Evolutionary conservation across 2,888 invertebrate species (phyloP).

Genomic region (Dorcus hopei): DNA sequence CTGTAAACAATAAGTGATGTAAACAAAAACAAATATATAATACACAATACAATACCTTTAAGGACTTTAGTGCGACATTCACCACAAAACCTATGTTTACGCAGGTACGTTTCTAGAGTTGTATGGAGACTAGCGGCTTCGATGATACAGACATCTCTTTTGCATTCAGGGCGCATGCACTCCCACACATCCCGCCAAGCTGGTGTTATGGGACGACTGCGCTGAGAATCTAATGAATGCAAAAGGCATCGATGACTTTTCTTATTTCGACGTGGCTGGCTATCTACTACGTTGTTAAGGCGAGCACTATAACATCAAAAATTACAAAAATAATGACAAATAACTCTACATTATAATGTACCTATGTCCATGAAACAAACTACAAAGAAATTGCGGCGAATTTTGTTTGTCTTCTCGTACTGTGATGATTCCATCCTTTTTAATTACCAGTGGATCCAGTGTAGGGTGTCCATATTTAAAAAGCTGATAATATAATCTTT

Average conservation of each 20-base stretch:
- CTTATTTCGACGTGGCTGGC: slow-evolving; percentile 78
- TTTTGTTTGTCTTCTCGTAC: slow-evolving; percentile 76
- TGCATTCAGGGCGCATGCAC: slow-evolving; percentile 75
- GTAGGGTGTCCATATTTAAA: slow-evolving; percentile 82
- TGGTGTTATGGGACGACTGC: slow-evolving; percentile 67
- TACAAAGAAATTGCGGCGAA: slow-evolving; percentile 77
- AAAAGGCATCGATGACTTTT: slow-evolving; percentile 86
- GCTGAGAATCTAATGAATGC: slow-evolving; percentile 86
- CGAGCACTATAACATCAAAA: slow-evolving; percentile 57
- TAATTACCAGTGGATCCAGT: slow-evolving; percentile 80
- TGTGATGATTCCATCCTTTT: slow-evolving; percentile 71
- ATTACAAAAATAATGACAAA: slow-evolving; percentile 6
- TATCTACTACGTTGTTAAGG: slow-evolving; percentile 73
- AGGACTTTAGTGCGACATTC: slow-evolving; percentile 91
- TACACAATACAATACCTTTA: slow-evolving; percentile 35
- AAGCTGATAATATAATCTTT: slow-evolving; percentile 82
- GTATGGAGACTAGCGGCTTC: slow-evolving; percentile 80
- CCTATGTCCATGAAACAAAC: slow-evolving; percentile 86
- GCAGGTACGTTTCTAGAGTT: slow-evolving; percentile 84
- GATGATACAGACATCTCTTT: slow-evolving; percentile 82
- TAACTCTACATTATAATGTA: slow-evolving; percentile 43
- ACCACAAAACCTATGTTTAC: slow-evolving; percentile 90
- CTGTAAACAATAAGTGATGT: slow-evolving; percentile 45
- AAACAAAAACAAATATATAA: slow-evolving; percentile 9
- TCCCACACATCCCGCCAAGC: slow-evolving; percentile 85